Evolutionary conservation across 2,888 invertebrate species (phyloP).

Genomic region (Labia minor): DNA sequence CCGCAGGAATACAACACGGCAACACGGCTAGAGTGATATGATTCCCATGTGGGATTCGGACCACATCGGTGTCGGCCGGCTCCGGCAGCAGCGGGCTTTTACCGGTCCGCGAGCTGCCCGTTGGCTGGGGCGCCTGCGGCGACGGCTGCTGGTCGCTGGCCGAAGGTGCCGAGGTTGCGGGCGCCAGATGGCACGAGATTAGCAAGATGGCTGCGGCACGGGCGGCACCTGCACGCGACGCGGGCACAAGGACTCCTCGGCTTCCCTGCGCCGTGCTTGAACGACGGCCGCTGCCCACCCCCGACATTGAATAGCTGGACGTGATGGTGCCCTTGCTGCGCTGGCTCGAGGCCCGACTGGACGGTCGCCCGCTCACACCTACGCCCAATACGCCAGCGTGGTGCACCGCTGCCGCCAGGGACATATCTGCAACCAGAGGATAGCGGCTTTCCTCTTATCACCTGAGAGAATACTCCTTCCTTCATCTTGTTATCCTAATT

Average conservation of each 20-base stretch:
- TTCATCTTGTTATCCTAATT: no score
- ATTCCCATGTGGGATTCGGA: slow-evolving; percentile 13
- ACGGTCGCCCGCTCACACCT: slow-evolving; percentile 42
- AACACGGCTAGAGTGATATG: not conserved
- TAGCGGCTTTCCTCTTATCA: no score
- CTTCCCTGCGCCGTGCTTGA: slow-evolving; percentile 45
- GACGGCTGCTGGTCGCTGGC: slow-evolving; percentile 3
- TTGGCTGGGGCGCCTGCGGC: slow-evolving; percentile 26
- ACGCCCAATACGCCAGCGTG: not conserved
- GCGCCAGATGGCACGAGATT: slow-evolving; percentile 70
- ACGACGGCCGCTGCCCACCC: slow-evolving; percentile 32
- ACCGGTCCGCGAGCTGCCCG: slow-evolving; percentile 31
- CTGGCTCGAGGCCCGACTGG: slow-evolving; percentile 45
- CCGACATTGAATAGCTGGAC: slow-evolving; percentile 36
- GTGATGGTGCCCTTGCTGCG: slow-evolving; percentile 45
- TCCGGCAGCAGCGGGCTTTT: slow-evolving; percentile 28
- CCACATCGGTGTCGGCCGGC: slow-evolving; percentile 16
- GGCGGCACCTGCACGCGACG: slow-evolving; percentile 86
- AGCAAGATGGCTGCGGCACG: slow-evolving; percentile 89
- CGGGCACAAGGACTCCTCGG: slow-evolving; percentile 61
- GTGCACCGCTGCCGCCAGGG: slow-evolving; percentile 43
- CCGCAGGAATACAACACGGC: not conserved
- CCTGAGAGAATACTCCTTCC: no score
- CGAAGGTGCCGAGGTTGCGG: slow-evolving; percentile 23
- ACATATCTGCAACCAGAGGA: slow-evolving; percentile 45